Percentiles rank a stretch among this genome's conserved stretches.
Conservation (phyloP, 2,888 invertebrate genomes). For the Coelinius sp. region DNA sequence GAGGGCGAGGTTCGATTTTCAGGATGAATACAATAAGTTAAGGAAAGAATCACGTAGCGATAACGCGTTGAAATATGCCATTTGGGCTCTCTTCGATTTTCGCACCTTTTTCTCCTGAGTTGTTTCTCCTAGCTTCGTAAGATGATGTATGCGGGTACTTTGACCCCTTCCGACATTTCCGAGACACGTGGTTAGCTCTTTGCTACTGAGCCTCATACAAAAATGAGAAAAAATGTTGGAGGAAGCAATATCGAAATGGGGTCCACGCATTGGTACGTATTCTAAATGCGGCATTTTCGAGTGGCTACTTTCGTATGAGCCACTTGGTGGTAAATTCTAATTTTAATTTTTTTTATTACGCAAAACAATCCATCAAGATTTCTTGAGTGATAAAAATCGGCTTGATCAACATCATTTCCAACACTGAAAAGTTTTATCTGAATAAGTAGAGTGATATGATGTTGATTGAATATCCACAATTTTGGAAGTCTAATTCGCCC, state of each 20-base stretch:
- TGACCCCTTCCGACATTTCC: constrained; percentile 37
- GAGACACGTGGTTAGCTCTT: constrained; percentile 10
- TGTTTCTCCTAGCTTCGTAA: no score
- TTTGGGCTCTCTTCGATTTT: neutral
- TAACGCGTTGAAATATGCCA: neutral
- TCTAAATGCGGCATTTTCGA: neutral
- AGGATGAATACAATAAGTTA: no score
- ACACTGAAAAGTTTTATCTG: no score
- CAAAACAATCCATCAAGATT: neutral
- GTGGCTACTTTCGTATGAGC: neutral
- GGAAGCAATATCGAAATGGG: neutral
- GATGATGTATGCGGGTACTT: constrained; percentile 30
- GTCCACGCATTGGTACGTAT: neutral
- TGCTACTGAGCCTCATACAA: neutral
- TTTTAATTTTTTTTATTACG: neutral
- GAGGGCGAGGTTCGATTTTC: no score
- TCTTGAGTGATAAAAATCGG: neutral
- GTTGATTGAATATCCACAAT: no score
- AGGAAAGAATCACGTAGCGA: no score
- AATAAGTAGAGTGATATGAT: no score
- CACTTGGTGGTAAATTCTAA: neutral
- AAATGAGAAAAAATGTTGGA: neutral
- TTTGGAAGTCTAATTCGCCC: no score
- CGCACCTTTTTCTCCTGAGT: no score
- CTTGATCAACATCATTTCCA: neutral